Base-by-base conservation (phyloP, 2,797 vertebrate genomes). In the Podargus strigoides region DNA sequence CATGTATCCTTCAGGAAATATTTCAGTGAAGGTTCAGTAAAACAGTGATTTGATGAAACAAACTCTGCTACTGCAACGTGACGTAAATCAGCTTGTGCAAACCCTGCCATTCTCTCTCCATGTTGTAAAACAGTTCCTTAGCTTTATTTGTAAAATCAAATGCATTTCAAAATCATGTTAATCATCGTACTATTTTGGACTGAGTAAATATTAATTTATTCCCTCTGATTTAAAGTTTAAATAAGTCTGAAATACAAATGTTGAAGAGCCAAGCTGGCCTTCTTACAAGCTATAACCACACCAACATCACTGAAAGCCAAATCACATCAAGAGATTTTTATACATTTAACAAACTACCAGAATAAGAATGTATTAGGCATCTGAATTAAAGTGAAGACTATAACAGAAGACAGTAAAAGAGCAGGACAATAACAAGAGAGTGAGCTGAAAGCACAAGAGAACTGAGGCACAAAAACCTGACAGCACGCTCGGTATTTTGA, bases 401-500 rank as follows among this genome's bases (percentile, higher is more conserved):
- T 26, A n/a, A 36, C 7, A 67, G 34, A 42, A 72, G 5, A 34
- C 12, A 41, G 26, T 8, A 66, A 80, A 69, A 47, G 5, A 70
- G 7, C 7, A 28, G 32, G 11, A 42, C 3, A 67, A 8, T 39
- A 53, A 36, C 6, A 53, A 4, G 23, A 20, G 16, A 63, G 26
- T 77, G 21, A 67, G 56, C 44, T n/a, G 23, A 84, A 88, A 70
- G 4, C 14, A 66, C 46, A 52, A 58, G 6, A 59, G 7, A 77
- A 28, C 4, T 36, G 16, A 59, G 11, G 9, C n/a, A 64, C 19
- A 62, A 49, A 75, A 73, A 28, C 10, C 12, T 53, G 36, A 15
- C 12, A 52, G 3, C 8, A 23, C 2, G 26, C 8, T 60, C 6
- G 0, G 8, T 34, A 6, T 20, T 53, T 42, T 59, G 22, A 67